phyloP scores from a whole-genome alignment of 2,888 invertebrate genomes.

The Schizotus pectinicornis region DNA sequence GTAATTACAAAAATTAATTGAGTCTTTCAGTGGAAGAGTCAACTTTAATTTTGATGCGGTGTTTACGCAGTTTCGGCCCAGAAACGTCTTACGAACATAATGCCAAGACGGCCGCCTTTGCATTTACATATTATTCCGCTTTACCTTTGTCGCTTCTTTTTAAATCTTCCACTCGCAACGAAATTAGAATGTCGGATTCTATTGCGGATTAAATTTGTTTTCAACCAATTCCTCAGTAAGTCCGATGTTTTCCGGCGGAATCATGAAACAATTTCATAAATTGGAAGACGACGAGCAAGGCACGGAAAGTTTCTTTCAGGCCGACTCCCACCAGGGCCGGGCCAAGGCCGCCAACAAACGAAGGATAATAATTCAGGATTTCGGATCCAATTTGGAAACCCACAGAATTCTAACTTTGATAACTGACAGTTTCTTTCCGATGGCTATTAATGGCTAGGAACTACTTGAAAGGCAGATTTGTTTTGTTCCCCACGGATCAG shows the following conservation, averaged over 20 bases:
- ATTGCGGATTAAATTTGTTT: slow-evolving; percentile 30
- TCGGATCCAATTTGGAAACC: too few species aligned
- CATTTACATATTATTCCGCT: slow-evolving; percentile 32
- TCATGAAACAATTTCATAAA: slow-evolving; percentile 17
- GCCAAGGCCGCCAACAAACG: not conserved
- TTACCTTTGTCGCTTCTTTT: slow-evolving; percentile 29
- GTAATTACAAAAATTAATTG: not conserved
- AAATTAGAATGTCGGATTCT: slow-evolving; percentile 31
- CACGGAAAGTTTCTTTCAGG: slow-evolving; percentile 1
- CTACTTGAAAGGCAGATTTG: too few species aligned
- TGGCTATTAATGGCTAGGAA: too few species aligned
- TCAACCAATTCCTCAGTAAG: slow-evolving; percentile 18
- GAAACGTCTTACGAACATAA: slow-evolving; percentile 31
- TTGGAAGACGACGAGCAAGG: slow-evolving; percentile 6
- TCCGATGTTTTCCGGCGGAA: slow-evolving; percentile 18
- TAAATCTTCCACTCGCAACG: slow-evolving; percentile 15
- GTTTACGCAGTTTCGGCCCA: slow-evolving; percentile 18
- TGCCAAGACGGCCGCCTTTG: slow-evolving; percentile 14
- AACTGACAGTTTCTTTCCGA: too few species aligned
- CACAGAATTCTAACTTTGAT: too few species aligned
- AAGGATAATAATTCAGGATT: too few species aligned
- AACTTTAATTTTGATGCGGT: slow-evolving; percentile 19
- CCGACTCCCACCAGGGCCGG: not conserved
- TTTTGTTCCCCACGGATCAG: too few species aligned
- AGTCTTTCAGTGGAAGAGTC: slow-evolving; percentile 13